Evolutionary conservation across 2,888 invertebrate genomes (phyloP), one percentile per base, ranked within the genome.

Genomic region (Scaptomyza reducta): DNA sequence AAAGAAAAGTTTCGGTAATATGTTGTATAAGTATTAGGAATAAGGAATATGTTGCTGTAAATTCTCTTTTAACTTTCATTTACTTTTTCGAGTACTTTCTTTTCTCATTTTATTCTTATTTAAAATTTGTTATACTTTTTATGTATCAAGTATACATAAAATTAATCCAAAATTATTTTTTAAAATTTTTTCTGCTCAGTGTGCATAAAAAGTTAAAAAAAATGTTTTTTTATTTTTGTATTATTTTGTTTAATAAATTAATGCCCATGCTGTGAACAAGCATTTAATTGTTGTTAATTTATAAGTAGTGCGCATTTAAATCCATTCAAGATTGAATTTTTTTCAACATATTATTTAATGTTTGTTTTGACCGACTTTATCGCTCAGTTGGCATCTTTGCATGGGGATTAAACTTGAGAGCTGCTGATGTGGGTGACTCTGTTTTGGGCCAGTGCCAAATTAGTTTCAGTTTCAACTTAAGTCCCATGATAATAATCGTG

Each of bases 371-470:
- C 13, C n/a, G 16, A 5, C 10, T 53, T 53, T 58, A 67, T 71
- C 76, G n/a, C 11, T 27, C 11, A 25, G 40, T 9, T 54, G 54
- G 45, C 47, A 63, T 67, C 72, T 38, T 41, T 40, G 55, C 29
- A 44, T 22, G 29, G 29, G 46, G 45, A 50, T 70, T 70, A 54
- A 51, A 35, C 25, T 38, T 46, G 42, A 53, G 35, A 54, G 25
- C n/a, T 40, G 33, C 7, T 16, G 6, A 22, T 59, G 86, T 77
- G 73, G 83, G 77, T 64, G 80, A 59, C 53, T 22, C 22, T 77
- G 10, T 76, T 77, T 80, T 80, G 81, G 75, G 75, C n/a, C 46
- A 70, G 63, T 68, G 65, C 80, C 80, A 66, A 86, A 83, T 86
- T 75, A 77, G 84, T 68, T 77, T 54, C 51, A 42, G 72, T 55